A percentile compares a stretch with the other conserved stretches of the same genome.
Evolutionary conservation across 2,113 vertebrate species (phyloP).

Genomic region (Pelodiscus sinensis): DNA sequence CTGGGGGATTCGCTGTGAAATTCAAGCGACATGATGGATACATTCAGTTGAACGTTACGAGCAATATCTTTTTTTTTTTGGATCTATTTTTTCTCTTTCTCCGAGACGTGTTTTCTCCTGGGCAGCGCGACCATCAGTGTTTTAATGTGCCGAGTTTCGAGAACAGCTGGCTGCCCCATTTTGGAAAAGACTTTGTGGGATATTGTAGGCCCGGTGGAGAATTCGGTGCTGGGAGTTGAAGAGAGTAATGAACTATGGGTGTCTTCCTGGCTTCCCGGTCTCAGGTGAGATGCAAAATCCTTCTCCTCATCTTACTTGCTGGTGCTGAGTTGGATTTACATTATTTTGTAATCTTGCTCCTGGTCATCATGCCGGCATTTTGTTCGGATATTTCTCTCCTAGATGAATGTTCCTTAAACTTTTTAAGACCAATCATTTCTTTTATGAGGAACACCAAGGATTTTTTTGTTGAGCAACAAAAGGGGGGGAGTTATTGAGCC

Average conservation of each 20-base stretch:
- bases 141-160: slow-evolving; percentile 7
- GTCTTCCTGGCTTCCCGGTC: not conserved
- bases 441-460: too few species aligned
- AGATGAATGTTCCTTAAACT: not conserved
- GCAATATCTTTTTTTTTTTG: slow-evolving; percentile 34
- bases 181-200: not conserved
- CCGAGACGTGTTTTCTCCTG: slow-evolving; percentile 38
- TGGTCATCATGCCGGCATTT: not conserved
- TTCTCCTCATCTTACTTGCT: not conserved
- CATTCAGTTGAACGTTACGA: slow-evolving; percentile 3
- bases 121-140: not conserved
- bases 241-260: not conserved
- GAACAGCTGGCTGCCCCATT: not conserved
- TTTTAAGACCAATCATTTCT: too few species aligned
- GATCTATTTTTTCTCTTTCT: slow-evolving; percentile 38
- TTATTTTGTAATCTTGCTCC: not conserved
- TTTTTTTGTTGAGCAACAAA: too few species aligned
- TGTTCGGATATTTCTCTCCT: not conserved
- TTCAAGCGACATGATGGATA: not conserved
- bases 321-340: not conserved
- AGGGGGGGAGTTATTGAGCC: too few species aligned
- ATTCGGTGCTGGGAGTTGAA: not conserved
- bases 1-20: slow-evolving; percentile 37
- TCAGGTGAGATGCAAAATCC: not conserved
- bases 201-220: not conserved